Percentiles rank a stretch among this genome's conserved stretches.
Conservation (phyloP, 2,888 invertebrate species). For the Aleiodes alternator region DNA sequence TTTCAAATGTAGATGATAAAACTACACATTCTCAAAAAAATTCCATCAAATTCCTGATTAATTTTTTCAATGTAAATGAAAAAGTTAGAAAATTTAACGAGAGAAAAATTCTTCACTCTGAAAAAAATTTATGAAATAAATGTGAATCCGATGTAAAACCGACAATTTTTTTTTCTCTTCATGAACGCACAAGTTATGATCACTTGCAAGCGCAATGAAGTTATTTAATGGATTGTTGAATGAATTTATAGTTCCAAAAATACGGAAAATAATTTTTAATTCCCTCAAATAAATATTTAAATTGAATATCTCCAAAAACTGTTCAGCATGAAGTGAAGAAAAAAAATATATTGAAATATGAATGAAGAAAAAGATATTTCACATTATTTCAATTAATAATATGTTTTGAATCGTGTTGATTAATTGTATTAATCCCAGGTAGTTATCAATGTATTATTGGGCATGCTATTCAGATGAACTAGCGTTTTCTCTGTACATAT, state of each 20-base stretch:
- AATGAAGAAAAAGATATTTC: background rate
- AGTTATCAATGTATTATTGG: constrained; percentile 40
- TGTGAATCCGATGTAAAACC: background rate
- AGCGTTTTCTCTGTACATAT: constrained; percentile 56
- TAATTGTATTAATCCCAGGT: constrained; percentile 40
- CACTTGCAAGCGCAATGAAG: constrained; percentile 38
- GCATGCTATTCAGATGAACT: constrained; percentile 41
- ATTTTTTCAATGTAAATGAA: constrained; percentile 41
- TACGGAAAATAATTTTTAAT: background rate
- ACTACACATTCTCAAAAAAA: background rate
- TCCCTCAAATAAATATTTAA: background rate
- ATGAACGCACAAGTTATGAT: constrained; percentile 38
- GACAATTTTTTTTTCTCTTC: background rate
- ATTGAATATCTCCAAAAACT: constrained; percentile 19
- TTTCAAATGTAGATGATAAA: constrained; percentile 36
- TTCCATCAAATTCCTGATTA: background rate
- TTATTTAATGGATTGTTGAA: constrained; percentile 49
- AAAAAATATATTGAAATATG: background rate
- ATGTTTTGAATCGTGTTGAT: constrained; percentile 40
- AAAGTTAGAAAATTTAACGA: constrained; percentile 27
- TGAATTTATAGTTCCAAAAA: constrained; percentile 23
- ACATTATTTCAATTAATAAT: constrained; percentile 19
- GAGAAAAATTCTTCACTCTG: background rate
- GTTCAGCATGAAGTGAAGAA: background rate
- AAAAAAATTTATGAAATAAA: too few relatives aligned